Conservation (phyloP, 2,888 invertebrate species). For the Tenthredo scrophulariae region DNA sequence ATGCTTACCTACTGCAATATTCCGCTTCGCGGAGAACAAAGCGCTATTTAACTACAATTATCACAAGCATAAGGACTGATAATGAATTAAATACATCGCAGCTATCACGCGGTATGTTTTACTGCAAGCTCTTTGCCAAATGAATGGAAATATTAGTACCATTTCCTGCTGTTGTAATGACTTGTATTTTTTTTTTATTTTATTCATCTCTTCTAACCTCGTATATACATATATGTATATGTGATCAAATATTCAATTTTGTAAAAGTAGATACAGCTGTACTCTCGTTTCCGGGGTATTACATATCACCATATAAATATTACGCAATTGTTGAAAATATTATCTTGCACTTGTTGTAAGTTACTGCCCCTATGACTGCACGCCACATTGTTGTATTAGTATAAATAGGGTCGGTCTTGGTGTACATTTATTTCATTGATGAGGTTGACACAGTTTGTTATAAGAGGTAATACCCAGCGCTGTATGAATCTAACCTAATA, state of each 20-base stretch:
- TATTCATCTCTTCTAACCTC: neutral
- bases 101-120: neutral
- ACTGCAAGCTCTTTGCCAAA: neutral
- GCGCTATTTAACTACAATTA: slow-evolving; percentile 28
- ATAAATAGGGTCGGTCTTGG: neutral
- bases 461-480: neutral
- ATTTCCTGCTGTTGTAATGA: neutral
- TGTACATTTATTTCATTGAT: slow-evolving; percentile 15
- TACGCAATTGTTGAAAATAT: slow-evolving; percentile 29
- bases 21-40: slow-evolving; percentile 20
- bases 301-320: slow-evolving; percentile 18
- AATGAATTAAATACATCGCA: slow-evolving; percentile 28
- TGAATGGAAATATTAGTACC: slow-evolving; percentile 16
- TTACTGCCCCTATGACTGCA: neutral
- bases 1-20: slow-evolving; percentile 24
- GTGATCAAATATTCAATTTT: neutral
- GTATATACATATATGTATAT: too few relatives aligned
- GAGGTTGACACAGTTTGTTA: slow-evolving; percentile 22
- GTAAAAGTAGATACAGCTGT: neutral
- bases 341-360: neutral
- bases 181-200: neutral
- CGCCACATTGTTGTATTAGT: neutral
- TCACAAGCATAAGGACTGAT: neutral
- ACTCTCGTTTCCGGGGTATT: neutral
- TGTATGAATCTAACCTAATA: slow-evolving; percentile 12